Evolutionary conservation across 2,797 vertebrate species (phyloP), one percentile per base, ranked within the genome.

Genomic region (Scleropages formosus): DNA sequence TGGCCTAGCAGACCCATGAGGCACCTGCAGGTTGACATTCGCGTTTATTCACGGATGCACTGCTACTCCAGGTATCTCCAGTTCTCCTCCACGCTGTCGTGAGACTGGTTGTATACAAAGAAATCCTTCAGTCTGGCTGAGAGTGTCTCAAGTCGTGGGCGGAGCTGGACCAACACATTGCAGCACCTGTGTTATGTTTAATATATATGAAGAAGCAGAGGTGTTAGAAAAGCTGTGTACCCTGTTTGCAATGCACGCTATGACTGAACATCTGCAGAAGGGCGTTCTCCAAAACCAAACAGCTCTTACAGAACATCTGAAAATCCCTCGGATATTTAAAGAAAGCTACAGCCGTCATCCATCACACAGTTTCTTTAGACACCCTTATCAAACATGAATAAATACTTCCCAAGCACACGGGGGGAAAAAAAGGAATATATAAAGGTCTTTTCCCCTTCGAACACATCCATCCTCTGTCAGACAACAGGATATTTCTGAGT

Each of bases 401-500:
- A 53, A 15, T 16, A n/a, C 27, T 67, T 64, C 51, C n/a, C 31
- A 46, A 44, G 47, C 61, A 20, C 27, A 39, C 53, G 64, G 53
- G 62, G 20, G 18, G 62, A 24, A 66, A 31, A 27, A 64, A 46
- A 65, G 61, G 63, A 74, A 51, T 44, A 46, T 74, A 61, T 51
- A 39, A 6, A 27, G 46, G 58, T 26, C 49, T 47, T n/a, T 22
- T 51, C 60, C 74, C 31, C 10, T 56, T n/a, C n/a, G 56, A 12
- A 56, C 12, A 67, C 47, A 67, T 67, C 39, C 24, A 66, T 67
- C 59, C n/a, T 18, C 13, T 63, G 44, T 63, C 26, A 9, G 18
- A 75, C 26, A 75, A 75, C 46, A 75, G 26, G 73, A 75, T 26
- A 75, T 49, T 64, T 51, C 63, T 65, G 49, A 67, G 63, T n/a